Percentiles rank a stretch among this genome's conserved stretches.
Evolutionary conservation across 2,797 vertebrate genomes (phyloP).

Genomic region (Anas flavirostris): DNA sequence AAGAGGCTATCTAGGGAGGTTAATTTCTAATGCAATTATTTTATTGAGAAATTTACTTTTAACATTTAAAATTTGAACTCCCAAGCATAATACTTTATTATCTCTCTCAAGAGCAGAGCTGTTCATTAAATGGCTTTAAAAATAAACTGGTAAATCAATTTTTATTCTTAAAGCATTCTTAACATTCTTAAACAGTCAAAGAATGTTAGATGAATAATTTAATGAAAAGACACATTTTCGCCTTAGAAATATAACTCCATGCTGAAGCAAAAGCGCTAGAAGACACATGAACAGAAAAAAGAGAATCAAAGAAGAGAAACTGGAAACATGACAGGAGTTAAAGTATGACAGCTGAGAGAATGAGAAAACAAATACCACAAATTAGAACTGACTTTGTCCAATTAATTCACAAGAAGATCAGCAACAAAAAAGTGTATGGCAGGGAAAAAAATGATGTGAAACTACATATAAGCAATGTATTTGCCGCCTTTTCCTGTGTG

Average conservation of each 20-base stretch:
- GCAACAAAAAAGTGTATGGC: not conserved
- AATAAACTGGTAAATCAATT: not conserved
- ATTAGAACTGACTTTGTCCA: not conserved
- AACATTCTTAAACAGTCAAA: not conserved
- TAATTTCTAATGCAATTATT: slow-evolving; percentile 22
- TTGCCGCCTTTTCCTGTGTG: not conserved
- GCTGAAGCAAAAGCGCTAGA: slow-evolving; percentile 1
- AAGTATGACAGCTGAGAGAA: slow-evolving; percentile 13
- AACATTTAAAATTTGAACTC: not conserved
- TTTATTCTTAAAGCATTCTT: slow-evolving; percentile 3
- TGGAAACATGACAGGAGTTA: not conserved
- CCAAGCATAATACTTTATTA: not conserved
- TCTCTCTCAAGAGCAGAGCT: not conserved
- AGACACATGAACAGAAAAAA: not conserved
- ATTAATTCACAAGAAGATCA: not conserved
- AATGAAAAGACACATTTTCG: slow-evolving; percentile 6
- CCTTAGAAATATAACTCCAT: not conserved
- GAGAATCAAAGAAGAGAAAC: not conserved
- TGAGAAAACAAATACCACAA: slow-evolving; percentile 4
- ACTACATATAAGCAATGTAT: not conserved
- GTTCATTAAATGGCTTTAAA: slow-evolving; percentile 5
- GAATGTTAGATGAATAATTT: slow-evolving; percentile 44
- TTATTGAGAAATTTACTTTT: slow-evolving; percentile 2
- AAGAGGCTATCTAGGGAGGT: not conserved
- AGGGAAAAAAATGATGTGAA: not conserved